Conservation (phyloP, 2,113 vertebrate genomes). For the Dipodomys merriami region DNA sequence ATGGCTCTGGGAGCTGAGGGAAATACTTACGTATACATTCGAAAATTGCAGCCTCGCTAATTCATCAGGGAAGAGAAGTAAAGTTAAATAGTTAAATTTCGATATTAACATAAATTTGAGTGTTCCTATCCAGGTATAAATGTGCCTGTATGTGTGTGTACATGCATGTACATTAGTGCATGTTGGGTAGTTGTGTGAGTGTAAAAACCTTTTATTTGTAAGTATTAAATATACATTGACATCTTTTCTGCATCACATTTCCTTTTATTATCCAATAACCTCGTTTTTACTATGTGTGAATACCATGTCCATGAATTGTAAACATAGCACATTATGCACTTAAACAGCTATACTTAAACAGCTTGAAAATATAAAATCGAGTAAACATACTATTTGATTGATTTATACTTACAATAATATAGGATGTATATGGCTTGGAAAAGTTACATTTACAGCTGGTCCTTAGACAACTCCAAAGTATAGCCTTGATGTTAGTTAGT, state of each 20-base stretch:
- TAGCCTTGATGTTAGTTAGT: neutral
- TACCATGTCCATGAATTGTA: conserved; percentile 52
- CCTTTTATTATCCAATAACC: conserved; percentile 22
- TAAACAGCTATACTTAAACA: conserved; percentile 50
- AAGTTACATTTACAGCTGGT: neutral
- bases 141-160: neutral
- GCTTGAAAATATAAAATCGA: neutral
- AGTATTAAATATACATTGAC: conserved; percentile 33
- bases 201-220: conserved; percentile 77
- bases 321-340: neutral
- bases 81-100: conserved; percentile 29
- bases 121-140: neutral
- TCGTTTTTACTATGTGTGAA: conserved; percentile 25
- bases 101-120: neutral
- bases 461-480: neutral
- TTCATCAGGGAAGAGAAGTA: neutral
- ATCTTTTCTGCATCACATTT: conserved; percentile 34
- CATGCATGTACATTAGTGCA: neutral
- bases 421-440: neutral
- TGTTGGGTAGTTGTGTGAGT: conserved; percentile 81
- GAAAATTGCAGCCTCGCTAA: neutral
- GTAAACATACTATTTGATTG: neutral
- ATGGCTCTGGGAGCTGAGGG: neutral
- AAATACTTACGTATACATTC: neutral
- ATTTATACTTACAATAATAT: conserved; percentile 15